Percentiles rank a stretch among this genome's conserved stretches.
Evolutionary conservation across 2,797 vertebrate species (phyloP).

Genomic region (Cygnus olor): DNA sequence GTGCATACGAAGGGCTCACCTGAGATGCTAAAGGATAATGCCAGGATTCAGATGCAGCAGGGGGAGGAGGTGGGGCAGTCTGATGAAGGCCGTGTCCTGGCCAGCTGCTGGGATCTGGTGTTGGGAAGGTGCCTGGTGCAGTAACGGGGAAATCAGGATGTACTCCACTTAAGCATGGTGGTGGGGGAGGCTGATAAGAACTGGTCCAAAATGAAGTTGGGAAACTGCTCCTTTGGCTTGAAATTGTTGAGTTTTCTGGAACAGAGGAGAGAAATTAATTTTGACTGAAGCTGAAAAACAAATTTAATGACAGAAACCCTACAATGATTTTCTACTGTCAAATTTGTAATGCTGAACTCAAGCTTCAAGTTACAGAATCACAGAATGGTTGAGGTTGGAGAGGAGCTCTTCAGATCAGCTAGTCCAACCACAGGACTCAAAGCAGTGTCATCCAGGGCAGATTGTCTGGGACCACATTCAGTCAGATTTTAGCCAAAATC

Average conservation of each 20-base stretch:
- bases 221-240: constrained; percentile 86
- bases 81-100: constrained; percentile 88
- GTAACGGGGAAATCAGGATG: constrained; percentile 89
- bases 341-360: neutral
- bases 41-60: constrained; percentile 89
- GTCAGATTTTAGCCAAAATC: neutral
- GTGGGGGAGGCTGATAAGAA: constrained; percentile 87
- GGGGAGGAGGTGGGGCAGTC: constrained; percentile 82
- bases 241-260: constrained; percentile 85
- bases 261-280: neutral
- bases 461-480: fast-evolving
- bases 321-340: neutral
- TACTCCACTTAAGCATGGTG: constrained; percentile 84
- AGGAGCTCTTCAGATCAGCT: neutral
- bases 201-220: constrained; percentile 89
- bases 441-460: neutral
- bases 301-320: neutral
- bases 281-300: neutral
- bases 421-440: neutral
- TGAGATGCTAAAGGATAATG: constrained; percentile 90
- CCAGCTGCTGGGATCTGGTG: constrained; percentile 88
- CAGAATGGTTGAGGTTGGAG: neutral
- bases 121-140: constrained; percentile 85
- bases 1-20: constrained; percentile 87
- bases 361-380: neutral